Evolutionary conservation across 2,113 vertebrate genomes (phyloP).

Genomic region (Puntigrus tetrazona): DNA sequence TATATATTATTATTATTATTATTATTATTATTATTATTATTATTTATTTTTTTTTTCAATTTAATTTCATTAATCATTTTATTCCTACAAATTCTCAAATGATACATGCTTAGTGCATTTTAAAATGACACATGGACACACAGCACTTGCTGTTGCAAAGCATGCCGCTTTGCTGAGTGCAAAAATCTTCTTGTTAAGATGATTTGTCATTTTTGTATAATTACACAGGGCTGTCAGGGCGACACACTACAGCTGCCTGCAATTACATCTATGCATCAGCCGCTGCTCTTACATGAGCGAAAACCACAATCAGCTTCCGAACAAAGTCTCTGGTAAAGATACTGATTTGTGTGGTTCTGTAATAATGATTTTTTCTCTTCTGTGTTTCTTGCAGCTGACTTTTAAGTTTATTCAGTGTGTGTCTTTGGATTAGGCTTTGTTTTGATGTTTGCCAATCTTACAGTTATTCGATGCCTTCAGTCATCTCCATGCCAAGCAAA

Average conservation of each 20-base stretch:
- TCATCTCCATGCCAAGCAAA: not conserved
- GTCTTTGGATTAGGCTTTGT: not conserved
- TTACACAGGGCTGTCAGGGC: slow-evolving; percentile 28
- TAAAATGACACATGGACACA: not conserved
- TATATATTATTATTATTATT: no score
- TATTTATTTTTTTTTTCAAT: no score
- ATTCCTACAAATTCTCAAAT: not conserved
- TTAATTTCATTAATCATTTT: no score
- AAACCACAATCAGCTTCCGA: not conserved
- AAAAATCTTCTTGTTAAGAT: not conserved
- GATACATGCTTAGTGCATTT: not conserved
- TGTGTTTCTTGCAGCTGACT: not conserved
- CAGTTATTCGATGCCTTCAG: not conserved
- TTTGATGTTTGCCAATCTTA: not conserved
- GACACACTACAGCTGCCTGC: slow-evolving; percentile 39
- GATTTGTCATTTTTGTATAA: slow-evolving; percentile 42
- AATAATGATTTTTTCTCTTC: no score
- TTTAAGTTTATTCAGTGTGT: not conserved
- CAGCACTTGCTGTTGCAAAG: not conserved
- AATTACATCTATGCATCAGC: slow-evolving; percentile 20
- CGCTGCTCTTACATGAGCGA: slow-evolving; percentile 3
- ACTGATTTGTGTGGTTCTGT: not conserved
- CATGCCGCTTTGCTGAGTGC: slow-evolving; percentile 1
- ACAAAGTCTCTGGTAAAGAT: not conserved
- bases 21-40: no score